A percentile compares a stretch with the other conserved stretches of the same genome.
Conservation (phyloP, 2,888 invertebrate genomes). For the Temnothorax unifasciatus region DNA sequence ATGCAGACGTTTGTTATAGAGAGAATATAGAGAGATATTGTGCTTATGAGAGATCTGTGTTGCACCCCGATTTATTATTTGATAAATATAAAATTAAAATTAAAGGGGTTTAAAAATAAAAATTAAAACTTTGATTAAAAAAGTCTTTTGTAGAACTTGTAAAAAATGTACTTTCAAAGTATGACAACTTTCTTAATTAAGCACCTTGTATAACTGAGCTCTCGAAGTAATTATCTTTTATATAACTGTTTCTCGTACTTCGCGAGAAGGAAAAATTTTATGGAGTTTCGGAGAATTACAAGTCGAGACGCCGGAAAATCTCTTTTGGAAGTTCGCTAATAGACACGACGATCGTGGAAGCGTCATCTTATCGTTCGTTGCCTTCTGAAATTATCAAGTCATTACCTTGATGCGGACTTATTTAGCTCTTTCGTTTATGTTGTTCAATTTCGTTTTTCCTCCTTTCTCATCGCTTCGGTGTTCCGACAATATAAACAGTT, state of each 20-base stretch:
- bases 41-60: neutral
- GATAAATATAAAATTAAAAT: neutral
- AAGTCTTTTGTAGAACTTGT: neutral
- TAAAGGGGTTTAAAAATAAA: neutral
- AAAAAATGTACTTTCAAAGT: neutral
- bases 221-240: slow-evolving; percentile 12
- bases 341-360: neutral
- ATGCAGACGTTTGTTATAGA: neutral
- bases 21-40: neutral
- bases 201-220: neutral
- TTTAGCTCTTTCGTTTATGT: slow-evolving; percentile 4
- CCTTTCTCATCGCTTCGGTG: neutral
- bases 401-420: slow-evolving; percentile 3
- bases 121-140: neutral
- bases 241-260: neutral
- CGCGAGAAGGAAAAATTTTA: neutral
- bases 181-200: neutral
- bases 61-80: neutral
- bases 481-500: slow-evolving; percentile 38
- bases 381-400: neutral
- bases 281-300: neutral
- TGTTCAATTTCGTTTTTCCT: neutral
- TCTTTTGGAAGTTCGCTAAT: neutral
- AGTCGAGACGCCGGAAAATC: neutral
- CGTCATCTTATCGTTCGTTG: slow-evolving; percentile 28